Conservation (phyloP, 2,888 invertebrate genomes). For the Drosophila fungiperda region DNA sequence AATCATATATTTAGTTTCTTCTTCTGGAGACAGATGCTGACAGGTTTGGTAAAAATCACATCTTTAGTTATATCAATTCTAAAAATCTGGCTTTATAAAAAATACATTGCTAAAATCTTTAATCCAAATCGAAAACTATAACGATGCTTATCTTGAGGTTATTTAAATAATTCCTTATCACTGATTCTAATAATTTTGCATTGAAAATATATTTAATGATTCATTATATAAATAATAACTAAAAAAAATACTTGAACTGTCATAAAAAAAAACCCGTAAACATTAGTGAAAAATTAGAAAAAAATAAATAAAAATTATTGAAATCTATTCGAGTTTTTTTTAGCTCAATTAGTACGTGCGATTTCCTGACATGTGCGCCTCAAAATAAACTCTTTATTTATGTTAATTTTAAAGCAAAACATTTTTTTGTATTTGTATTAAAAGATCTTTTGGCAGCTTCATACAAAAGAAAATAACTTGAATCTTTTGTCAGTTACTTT, state of each 20-base stretch:
- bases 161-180: background rate
- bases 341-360: background rate
- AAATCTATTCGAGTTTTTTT: background rate
- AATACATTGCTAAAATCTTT: background rate
- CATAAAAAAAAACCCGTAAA: too few relatives aligned
- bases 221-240: too few relatives aligned
- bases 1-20: background rate
- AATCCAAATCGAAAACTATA: background rate
- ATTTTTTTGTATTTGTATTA: background rate
- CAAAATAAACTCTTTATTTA: background rate
- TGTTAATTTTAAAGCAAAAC: background rate
- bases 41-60: background rate
- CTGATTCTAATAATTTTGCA: background rate
- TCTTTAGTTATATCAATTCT: too few relatives aligned
- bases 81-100: too few relatives aligned
- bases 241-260: background rate
- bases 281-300: background rate
- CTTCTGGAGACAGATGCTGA: background rate
- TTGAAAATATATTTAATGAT: background rate
- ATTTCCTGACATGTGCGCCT: background rate
- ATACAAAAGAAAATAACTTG: slow-evolving; percentile 10
- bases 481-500: slow-evolving; percentile 27
- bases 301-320: background rate
- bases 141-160: background rate
- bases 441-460: background rate